Evolutionary conservation across 1,140 invertebrate species (phyloP).

Genomic region (Monochamus saltuarius): DNA sequence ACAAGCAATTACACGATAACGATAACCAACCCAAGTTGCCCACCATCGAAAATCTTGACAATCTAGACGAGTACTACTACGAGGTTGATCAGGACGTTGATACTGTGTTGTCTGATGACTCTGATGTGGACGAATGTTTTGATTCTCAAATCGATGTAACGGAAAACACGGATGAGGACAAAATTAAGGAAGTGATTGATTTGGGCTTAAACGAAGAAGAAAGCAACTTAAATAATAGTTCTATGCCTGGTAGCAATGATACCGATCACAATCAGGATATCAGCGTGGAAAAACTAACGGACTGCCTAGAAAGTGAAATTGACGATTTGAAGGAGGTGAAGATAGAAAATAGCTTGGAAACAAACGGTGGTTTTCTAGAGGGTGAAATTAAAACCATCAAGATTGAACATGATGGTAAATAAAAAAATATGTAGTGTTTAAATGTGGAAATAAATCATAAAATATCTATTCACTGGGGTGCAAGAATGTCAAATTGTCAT

Average conservation of each 20-base stretch:
- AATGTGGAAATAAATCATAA: too few relatives aligned
- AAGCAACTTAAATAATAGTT: slow-evolving; percentile 6
- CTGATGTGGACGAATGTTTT: slow-evolving; percentile 38
- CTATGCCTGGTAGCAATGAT: slow-evolving; percentile 17
- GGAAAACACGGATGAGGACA: slow-evolving; percentile 35
- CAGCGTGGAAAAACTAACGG: background rate
- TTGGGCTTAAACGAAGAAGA: slow-evolving; percentile 4
- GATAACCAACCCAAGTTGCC: slow-evolving; percentile 40
- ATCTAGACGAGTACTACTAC: slow-evolving; percentile 47
- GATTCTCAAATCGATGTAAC: slow-evolving; percentile 41
- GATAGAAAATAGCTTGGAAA: slow-evolving; percentile 2
- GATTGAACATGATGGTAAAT: too few relatives aligned
- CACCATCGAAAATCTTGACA: slow-evolving; percentile 48
- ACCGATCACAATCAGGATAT: too few relatives aligned
- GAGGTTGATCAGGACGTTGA: slow-evolving; percentile 44
- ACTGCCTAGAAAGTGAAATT: too few relatives aligned
- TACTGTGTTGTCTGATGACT: slow-evolving; percentile 29
- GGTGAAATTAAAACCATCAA: too few relatives aligned
- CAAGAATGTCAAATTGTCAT: too few relatives aligned
- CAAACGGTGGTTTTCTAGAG: too few relatives aligned
- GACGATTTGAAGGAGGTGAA: too few relatives aligned
- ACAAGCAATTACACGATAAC: slow-evolving; percentile 45
- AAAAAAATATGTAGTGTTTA: too few relatives aligned
- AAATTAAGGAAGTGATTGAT: too few relatives aligned
- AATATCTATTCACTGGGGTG: too few relatives aligned